phyloP scores from a whole-genome alignment of 2,888 invertebrate species.

The Ochropleura leucogaster region DNA sequence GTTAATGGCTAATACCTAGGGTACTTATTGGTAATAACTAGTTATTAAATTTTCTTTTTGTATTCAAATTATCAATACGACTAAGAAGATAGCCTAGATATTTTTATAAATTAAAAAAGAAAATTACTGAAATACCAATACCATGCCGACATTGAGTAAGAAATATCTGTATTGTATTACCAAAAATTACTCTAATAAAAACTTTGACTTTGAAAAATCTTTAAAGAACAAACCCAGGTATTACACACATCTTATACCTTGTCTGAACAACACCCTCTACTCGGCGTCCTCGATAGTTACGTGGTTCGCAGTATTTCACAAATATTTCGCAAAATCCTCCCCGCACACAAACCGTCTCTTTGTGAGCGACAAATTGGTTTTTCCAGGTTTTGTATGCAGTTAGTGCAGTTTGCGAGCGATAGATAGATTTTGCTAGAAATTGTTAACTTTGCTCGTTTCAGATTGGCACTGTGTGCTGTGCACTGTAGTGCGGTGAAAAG shows the following conservation, averaged over 20 bases:
- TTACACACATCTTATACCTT: conserved; percentile 3
- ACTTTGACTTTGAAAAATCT: not conserved
- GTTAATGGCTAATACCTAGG: not conserved
- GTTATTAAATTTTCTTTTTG: no score
- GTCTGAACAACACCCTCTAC: not conserved
- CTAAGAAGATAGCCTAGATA: no score
- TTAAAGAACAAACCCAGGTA: not conserved
- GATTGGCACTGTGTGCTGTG: conserved; percentile 44
- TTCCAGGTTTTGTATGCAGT: conserved; percentile 68
- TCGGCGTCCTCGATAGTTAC: conserved; percentile 38
- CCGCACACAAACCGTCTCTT: conserved; percentile 70
- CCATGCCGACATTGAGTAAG: no score
- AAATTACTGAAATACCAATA: no score
- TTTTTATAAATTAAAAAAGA: no score
- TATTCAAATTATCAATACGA: no score
- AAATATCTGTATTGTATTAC: no score
- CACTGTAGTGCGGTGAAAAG: conserved; percentile 11
- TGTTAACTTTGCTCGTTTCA: conserved; percentile 59
- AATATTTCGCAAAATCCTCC: conserved; percentile 76
- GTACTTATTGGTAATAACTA: no score
- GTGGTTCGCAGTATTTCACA: conserved; percentile 56
- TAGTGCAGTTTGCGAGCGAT: conserved; percentile 51
- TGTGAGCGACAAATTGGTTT: conserved; percentile 79
- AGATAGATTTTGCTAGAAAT: conserved; percentile 55
- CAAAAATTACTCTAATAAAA: no score